Evolutionary conservation across 2,888 invertebrate species (phyloP).

Genomic region (Drosophila sordidapex): DNA sequence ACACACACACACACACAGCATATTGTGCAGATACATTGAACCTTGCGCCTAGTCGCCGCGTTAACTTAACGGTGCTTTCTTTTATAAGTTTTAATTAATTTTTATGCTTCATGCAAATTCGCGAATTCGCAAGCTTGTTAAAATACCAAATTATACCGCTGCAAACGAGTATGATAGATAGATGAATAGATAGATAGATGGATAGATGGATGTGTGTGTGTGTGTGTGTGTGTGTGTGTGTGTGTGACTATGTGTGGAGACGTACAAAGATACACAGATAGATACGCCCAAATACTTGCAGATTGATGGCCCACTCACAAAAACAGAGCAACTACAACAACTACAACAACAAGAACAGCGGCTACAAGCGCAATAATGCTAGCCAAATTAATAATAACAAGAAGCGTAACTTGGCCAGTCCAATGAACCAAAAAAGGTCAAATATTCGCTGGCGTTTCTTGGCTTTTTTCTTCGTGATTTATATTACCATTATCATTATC

Average conservation of each 20-base stretch:
- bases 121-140: slow-evolving; percentile 56
- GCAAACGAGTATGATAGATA: slow-evolving; percentile 69
- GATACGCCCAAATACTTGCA: slow-evolving; percentile 53
- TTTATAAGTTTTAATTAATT: slow-evolving; percentile 70
- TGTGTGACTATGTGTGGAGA: not conserved
- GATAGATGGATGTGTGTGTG: slow-evolving; percentile 23
- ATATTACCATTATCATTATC: slow-evolving; percentile 11
- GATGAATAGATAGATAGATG: not conserved
- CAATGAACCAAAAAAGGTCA: slow-evolving; percentile 77
- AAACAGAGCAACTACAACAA: slow-evolving; percentile 38
- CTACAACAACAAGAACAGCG: slow-evolving; percentile 14
- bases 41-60: slow-evolving; percentile 39
- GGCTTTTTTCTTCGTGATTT: not conserved
- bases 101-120: slow-evolving; percentile 55
- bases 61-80: slow-evolving; percentile 46
- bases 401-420: slow-evolving; percentile 42
- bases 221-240: not conserved
- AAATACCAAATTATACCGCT: slow-evolving; percentile 41
- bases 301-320: slow-evolving; percentile 46
- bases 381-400: slow-evolving; percentile 8
- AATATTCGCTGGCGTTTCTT: slow-evolving; percentile 47
- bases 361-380: not conserved
- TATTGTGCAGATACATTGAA: slow-evolving; percentile 68
- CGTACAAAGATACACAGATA: slow-evolving; percentile 23
- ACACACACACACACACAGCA: not conserved